Evolutionary conservation across 1,140 invertebrate genomes (phyloP).

Genomic region (Aporrectodea caliginosa): DNA sequence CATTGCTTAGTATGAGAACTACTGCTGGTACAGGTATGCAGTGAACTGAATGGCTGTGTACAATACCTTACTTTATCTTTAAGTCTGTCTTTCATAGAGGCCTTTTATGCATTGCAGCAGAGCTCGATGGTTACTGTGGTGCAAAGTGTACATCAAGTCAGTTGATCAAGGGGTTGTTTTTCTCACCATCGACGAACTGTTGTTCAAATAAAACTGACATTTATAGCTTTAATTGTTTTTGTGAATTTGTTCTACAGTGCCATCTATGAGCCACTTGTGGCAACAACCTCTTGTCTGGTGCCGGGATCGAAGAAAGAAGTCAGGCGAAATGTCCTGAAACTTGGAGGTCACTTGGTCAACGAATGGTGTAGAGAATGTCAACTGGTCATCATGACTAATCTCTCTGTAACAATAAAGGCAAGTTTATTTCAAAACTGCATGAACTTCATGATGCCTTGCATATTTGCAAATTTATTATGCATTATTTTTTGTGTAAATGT

Average conservation of each 20-base stretch:
- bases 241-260: slow-evolving; percentile 40
- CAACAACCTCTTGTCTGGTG: slow-evolving; percentile 49
- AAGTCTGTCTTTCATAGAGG: too few species aligned
- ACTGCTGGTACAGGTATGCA: too few species aligned
- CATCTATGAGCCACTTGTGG: slow-evolving; percentile 48
- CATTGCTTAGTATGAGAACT: too few species aligned
- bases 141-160: too few species aligned
- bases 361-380: slow-evolving; percentile 59
- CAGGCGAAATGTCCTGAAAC: slow-evolving; percentile 37
- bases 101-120: background rate
- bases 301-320: slow-evolving; percentile 41
- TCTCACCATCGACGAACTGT: background rate
- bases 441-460: background rate
- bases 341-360: slow-evolving; percentile 53
- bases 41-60: too few species aligned
- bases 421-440: slow-evolving; percentile 10
- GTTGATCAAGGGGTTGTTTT: background rate
- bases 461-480: background rate
- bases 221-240: background rate
- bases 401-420: slow-evolving; percentile 67
- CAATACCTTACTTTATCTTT: too few species aligned
- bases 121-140: background rate
- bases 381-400: slow-evolving; percentile 65
- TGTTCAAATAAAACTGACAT: too few species aligned
- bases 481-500: too few species aligned